A percentile compares a stretch with the other conserved stretches of the same genome.
Conservation (phyloP, 1,140 invertebrate species). For the Hylaeus anthracinus region DNA sequence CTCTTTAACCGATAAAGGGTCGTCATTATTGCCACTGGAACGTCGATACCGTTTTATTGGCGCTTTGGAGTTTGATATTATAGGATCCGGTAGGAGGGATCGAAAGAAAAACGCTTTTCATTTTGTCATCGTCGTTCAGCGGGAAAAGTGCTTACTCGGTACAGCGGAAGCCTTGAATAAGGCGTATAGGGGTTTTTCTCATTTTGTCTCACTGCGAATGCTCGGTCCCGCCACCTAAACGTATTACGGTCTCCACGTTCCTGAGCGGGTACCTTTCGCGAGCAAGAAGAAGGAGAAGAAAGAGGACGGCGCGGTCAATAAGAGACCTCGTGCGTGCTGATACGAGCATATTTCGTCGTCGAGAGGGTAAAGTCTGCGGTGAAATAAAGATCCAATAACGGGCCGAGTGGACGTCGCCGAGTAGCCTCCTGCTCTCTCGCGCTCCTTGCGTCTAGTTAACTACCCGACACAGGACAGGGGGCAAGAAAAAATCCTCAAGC, state of each 20-base stretch:
- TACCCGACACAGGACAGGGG: conserved; percentile 16
- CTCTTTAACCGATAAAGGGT: background rate
- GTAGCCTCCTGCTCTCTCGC: background rate
- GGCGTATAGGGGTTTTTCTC: conserved; percentile 36
- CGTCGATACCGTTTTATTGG: conserved; percentile 10
- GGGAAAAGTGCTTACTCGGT: conserved; percentile 40
- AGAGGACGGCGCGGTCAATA: conserved; percentile 64
- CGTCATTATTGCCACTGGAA: conserved; percentile 1
- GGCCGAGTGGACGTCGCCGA: conserved; percentile 39
- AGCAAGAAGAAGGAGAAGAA: conserved; percentile 19
- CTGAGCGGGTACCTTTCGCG: conserved; percentile 9
- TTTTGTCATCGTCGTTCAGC: conserved; percentile 4
- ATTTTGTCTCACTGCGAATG: conserved; percentile 36
- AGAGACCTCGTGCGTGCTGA: conserved; percentile 70
- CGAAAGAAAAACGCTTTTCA: conserved; percentile 39
- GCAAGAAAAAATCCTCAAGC: background rate
- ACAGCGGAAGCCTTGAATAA: background rate
- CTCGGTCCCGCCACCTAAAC: conserved; percentile 36
- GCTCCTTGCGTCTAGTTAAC: conserved; percentile 33
- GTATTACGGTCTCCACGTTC: conserved; percentile 53
- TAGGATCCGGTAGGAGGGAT: background rate
- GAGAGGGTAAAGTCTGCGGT: conserved; percentile 72
- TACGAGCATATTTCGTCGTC: conserved; percentile 70
- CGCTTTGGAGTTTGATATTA: conserved; percentile 5
- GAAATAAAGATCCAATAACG: conserved; percentile 73